Evolutionary conservation across 1,140 invertebrate genomes (phyloP).

Genomic region (Drosophila ironensis): DNA sequence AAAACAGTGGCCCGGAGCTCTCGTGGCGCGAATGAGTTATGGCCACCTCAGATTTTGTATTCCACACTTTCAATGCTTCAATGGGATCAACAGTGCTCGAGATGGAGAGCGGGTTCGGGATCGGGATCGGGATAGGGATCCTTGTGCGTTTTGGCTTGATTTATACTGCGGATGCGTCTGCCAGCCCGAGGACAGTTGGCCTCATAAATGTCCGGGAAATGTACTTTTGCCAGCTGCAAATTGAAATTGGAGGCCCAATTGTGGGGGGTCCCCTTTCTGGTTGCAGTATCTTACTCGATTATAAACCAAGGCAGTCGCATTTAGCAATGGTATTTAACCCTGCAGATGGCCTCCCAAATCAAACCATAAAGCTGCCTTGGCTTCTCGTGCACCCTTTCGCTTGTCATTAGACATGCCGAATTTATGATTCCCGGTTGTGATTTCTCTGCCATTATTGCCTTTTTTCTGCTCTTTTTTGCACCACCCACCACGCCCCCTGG

Average conservation of each 20-base stretch:
- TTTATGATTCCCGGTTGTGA: conserved; percentile 76
- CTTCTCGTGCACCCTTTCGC: conserved; percentile 14
- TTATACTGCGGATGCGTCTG: conserved; percentile 74
- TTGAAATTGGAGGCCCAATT: too few species aligned
- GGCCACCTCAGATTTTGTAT: not conserved
- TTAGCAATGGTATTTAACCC: too few species aligned
- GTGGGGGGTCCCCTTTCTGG: too few species aligned
- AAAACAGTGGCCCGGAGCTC: conserved; percentile 28
- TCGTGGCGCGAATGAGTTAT: conserved; percentile 45
- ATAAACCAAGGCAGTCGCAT: too few species aligned
- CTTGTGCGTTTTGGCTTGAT: conserved; percentile 51
- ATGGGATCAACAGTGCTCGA: conserved; percentile 41
- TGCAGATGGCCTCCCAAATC: too few species aligned
- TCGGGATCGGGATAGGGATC: too few species aligned
- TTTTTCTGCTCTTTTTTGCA: not conserved
- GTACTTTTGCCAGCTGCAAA: conserved; percentile 23
- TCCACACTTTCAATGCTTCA: conserved; percentile 22
- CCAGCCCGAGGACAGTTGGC: conserved; percentile 40
- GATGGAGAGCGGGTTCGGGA: too few species aligned
- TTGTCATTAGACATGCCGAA: conserved; percentile 78
- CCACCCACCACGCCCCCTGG: conserved; percentile 27
- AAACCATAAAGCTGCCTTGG: conserved; percentile 50
- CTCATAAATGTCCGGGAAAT: conserved; percentile 44
- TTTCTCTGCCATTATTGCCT: conserved; percentile 37
- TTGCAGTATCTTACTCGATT: too few species aligned